Evolutionary conservation across 2,888 invertebrate genomes (phyloP), one percentile per base, ranked within the genome.

Genomic region (Tipula helvola): DNA sequence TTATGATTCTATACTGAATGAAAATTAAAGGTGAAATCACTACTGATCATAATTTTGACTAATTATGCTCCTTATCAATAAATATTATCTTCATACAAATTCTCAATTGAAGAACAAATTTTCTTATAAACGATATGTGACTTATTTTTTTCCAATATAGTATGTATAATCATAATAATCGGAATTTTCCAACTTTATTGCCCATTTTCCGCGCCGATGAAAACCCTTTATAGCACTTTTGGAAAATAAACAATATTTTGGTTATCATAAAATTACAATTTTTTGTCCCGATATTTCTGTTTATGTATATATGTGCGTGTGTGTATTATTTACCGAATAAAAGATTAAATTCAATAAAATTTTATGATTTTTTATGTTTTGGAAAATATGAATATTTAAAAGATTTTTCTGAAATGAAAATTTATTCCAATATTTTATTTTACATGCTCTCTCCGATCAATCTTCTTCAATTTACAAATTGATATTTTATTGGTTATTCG

Each of bases 381-480:
- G 28, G 28, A 71, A 71, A 71, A 71, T 71, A 71, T 71, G 71
- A 71, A 71, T 71, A 71, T 71, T 71, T 71, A 71, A 71, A 71
- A 71, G 71, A 71, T 71, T 71, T 71, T 44, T 71, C 71, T 71
- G 28, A 71, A 71, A 71, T 71, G 71, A 71, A 71, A 52, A 52
- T 52, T 52, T 52, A 52, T 52, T 52, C 52, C 52, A 52, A 16
- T 52, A 52, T 52, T 52, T 52, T 52, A 16, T 71, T 28, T 71
- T 71, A 10, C 10, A 13, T 16, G 1, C 3, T 3, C 8, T 71
- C 71, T 71, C 71, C 71, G 71, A 71, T 71, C 71, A 71, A 71
- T 71, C 71, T 71, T 71, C 71, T 71, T 71, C 71, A 71, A 71
- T 71, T 71, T 71, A 71, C 71, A 71, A 71, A 71, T 71, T 71